phyloP scores from a whole-genome alignment of 2,888 invertebrate genomes.

The Lacanobia wlatinum region DNA sequence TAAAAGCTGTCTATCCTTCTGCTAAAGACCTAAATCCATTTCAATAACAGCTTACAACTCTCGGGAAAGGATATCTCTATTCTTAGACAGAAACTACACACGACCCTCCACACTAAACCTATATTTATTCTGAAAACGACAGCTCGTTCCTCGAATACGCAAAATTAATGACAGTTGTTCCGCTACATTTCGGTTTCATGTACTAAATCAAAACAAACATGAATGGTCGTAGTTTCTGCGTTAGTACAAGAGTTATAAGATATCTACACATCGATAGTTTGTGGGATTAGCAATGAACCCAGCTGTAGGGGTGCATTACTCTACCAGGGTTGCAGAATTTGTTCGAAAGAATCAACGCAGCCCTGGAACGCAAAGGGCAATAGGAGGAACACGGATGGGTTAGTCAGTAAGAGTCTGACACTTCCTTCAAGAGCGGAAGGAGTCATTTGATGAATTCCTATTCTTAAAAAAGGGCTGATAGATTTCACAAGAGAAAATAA shows the following conservation, averaged over 20 bases:
- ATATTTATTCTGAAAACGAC: slow-evolving; percentile 51
- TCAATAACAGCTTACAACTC: slow-evolving; percentile 14
- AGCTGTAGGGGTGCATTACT: too few species aligned
- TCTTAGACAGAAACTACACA: slow-evolving; percentile 34
- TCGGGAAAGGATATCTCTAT: slow-evolving; percentile 27
- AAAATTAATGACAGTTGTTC: slow-evolving; percentile 55
- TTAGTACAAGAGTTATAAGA: slow-evolving; percentile 1
- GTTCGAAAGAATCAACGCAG: too few species aligned
- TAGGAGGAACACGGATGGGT: too few species aligned
- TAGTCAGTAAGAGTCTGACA: too few species aligned
- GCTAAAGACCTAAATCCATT: not conserved
- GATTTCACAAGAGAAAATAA: not conserved
- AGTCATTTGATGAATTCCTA: too few species aligned
- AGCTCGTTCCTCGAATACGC: slow-evolving; percentile 48
- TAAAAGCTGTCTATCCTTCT: not conserved
- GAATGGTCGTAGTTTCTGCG: slow-evolving; percentile 19
- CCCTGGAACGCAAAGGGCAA: too few species aligned
- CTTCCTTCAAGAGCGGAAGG: too few species aligned
- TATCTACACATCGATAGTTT: not conserved
- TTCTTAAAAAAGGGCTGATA: not conserved
- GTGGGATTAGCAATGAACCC: not conserved
- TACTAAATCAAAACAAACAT: slow-evolving; percentile 57
- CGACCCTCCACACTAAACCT: slow-evolving; percentile 57
- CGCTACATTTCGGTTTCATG: slow-evolving; percentile 34
- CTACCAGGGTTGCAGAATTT: too few species aligned